Evolutionary conservation across 2,113 vertebrate genomes (phyloP).

Genomic region (Paraplagusia blochii): DNA sequence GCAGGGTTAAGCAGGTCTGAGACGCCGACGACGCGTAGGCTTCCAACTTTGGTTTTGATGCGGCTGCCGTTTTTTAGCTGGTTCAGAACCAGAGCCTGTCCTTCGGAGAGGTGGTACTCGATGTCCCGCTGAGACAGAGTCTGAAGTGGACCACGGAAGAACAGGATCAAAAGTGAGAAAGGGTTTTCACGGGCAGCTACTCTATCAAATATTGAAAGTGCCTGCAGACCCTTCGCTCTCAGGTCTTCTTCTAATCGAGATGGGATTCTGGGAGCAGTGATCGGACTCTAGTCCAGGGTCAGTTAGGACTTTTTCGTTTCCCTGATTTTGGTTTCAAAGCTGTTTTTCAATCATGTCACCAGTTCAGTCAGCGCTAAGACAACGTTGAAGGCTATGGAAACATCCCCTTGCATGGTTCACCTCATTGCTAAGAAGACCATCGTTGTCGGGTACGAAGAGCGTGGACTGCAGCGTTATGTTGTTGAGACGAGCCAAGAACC

Average conservation of each 20-base stretch:
- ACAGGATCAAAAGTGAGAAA: too few species aligned
- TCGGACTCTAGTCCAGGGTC: constrained; percentile 2
- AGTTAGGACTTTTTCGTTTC: too few species aligned
- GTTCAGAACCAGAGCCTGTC: constrained; percentile 69
- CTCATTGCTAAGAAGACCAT: constrained; percentile 78
- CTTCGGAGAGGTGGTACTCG: constrained; percentile 83
- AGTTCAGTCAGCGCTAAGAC: too few species aligned
- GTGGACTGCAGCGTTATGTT: constrained; percentile 78
- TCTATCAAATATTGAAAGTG: too few species aligned
- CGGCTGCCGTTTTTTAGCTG: constrained; percentile 82
- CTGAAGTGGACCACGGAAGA: constrained; percentile 55
- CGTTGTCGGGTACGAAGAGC: constrained; percentile 86
- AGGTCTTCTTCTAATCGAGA: too few species aligned
- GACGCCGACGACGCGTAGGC: constrained; percentile 74
- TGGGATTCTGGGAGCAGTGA: too few species aligned
- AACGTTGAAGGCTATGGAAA: too few species aligned
- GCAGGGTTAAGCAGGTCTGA: constrained; percentile 58
- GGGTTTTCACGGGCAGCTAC: too few species aligned
- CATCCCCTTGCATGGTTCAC: constrained; percentile 66
- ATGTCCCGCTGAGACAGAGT: constrained; percentile 85
- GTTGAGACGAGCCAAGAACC: constrained; percentile 77
- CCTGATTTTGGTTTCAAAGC: too few species aligned
- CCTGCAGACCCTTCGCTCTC: too few species aligned
- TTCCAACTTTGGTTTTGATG: constrained; percentile 80
- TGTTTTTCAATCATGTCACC: too few species aligned